A percentile compares a stretch with the other conserved stretches of the same genome.
These are phyloP conservation scores for Sitobion miscanthi DNA, from an alignment of 1,140 invertebrate species.

Conservation along the genomic window DNA sequence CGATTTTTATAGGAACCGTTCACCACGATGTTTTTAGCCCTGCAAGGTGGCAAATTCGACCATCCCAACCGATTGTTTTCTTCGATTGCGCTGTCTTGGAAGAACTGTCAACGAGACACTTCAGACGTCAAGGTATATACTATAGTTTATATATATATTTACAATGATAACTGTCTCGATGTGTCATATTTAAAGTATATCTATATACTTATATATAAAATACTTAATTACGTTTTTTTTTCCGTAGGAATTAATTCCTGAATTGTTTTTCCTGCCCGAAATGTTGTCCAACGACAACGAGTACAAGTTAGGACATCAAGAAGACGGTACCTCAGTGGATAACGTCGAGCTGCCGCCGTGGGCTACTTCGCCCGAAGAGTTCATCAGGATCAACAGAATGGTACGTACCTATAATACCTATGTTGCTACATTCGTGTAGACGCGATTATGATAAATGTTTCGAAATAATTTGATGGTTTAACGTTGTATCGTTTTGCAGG, in stretches of 20 bases:
- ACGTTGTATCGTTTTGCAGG: conserved; percentile 67
- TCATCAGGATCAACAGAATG: conserved; percentile 97
- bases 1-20: conserved; percentile 84
- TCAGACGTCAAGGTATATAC: conserved; percentile 92
- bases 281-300: conserved; percentile 93
- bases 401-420: conserved; percentile 63
- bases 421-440: neutral
- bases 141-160: neutral
- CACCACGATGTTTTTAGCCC: conserved; percentile 95
- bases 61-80: conserved; percentile 96
- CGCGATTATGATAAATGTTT: neutral
- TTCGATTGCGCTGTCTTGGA: conserved; percentile 93
- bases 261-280: conserved; percentile 99
- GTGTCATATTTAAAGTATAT: neutral
- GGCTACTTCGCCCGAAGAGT: conserved; percentile 96
- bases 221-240: neutral
- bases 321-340: conserved; percentile 81
- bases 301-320: conserved; percentile 87
- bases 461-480: neutral
- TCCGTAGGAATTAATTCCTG: conserved; percentile 91
- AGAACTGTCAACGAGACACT: conserved; percentile 97
- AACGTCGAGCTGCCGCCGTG: conserved; percentile 94
- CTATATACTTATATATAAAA: neutral
- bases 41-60: conserved; percentile 99
- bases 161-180: neutral